Conservation (phyloP, 2,113 vertebrate species). For the Orcinus orca region DNA sequence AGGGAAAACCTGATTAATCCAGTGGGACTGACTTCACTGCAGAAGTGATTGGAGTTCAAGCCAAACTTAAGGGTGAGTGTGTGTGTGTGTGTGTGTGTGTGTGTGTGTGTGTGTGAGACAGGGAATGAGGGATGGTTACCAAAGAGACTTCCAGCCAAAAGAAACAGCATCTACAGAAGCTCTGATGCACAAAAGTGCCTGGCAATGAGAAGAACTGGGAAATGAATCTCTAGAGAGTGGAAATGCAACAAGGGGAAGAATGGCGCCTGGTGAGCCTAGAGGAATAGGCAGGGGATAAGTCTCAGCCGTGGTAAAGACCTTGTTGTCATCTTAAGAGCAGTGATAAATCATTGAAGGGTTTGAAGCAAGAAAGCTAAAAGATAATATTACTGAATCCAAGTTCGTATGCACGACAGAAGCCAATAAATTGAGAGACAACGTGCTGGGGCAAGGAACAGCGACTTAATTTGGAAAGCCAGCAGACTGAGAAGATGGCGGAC, state of each 20-base stretch:
- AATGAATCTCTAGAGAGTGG: not conserved
- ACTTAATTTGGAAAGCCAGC: too few relatives aligned
- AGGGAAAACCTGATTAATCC: not conserved
- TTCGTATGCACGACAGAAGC: too few relatives aligned
- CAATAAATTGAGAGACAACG: too few relatives aligned
- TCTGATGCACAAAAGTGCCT: not conserved
- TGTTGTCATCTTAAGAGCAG: not conserved
- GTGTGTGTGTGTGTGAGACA: not conserved
- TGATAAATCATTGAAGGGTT: not conserved
- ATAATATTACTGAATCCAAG: too few relatives aligned
- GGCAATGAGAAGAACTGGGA: not conserved
- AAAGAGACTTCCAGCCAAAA: not conserved
- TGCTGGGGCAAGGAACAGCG: too few relatives aligned
- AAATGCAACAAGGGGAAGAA: not conserved
- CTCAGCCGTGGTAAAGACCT: not conserved
- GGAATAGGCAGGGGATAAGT: not conserved
- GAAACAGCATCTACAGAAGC: not conserved
- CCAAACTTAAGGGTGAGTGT: not conserved
- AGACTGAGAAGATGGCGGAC: too few relatives aligned
- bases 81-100: too few relatives aligned
- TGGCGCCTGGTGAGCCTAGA: rapidly evolving
- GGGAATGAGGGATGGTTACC: not conserved
- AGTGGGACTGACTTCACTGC: not conserved
- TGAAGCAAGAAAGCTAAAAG: not conserved
- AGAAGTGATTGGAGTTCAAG: not conserved